Evolutionary conservation across 1,140 invertebrate genomes (phyloP).

Genomic region (Diabrotica virgifera): DNA sequence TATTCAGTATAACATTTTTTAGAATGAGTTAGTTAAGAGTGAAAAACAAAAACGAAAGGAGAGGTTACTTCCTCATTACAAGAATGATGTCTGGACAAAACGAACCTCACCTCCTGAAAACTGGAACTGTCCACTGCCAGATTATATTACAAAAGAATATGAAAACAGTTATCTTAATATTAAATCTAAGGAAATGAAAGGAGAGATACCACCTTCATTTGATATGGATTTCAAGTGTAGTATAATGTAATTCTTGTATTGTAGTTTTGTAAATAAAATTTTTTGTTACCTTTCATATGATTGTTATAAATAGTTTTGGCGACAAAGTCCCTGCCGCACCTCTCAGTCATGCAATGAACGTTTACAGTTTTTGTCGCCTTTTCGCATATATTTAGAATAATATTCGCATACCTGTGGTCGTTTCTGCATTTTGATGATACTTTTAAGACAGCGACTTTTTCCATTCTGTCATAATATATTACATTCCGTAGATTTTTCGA

Average conservation of each 20-base stretch:
- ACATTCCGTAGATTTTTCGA: no score
- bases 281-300: no score
- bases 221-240: slow-evolving; percentile 34
- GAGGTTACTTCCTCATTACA: slow-evolving; percentile 63
- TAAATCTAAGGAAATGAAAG: slow-evolving; percentile 62
- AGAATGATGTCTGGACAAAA: slow-evolving; percentile 76
- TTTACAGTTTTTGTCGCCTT: no score
- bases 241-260: slow-evolving; percentile 15
- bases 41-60: slow-evolving; percentile 62
- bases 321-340: no score
- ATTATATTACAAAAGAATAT: slow-evolving; percentile 65
- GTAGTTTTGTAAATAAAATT: background rate
- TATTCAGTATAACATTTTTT: slow-evolving; percentile 32
- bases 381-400: no score
- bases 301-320: no score
- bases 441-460: no score
- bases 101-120: slow-evolving; percentile 70
- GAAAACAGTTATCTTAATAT: slow-evolving; percentile 63
- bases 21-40: slow-evolving; percentile 68
- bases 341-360: no score
- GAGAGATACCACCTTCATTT: slow-evolving; percentile 44
- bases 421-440: no score
- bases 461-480: no score
- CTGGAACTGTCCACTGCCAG: slow-evolving; percentile 76
- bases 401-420: no score